A percentile compares a stretch with the other conserved stretches of the same genome.
Conservation (phyloP, 2,888 invertebrate genomes). For the Netelia fuscicornis region DNA sequence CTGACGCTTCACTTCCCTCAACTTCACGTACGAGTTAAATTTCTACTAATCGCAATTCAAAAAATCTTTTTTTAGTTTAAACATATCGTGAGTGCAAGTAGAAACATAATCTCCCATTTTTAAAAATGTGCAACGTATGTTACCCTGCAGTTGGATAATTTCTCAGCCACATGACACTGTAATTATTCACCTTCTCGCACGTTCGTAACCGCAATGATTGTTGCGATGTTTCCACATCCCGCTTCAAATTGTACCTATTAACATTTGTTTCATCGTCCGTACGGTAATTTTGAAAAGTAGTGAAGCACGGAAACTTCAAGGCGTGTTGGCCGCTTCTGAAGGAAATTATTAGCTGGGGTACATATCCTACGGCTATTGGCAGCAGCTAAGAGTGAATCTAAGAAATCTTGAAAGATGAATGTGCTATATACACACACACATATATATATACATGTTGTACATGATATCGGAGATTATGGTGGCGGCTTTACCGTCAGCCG, state of each 20-base stretch:
- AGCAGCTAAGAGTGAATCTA: constrained; percentile 43
- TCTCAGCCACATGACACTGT: background rate
- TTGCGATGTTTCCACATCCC: too few species aligned
- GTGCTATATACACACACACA: background rate
- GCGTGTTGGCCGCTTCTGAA: constrained; percentile 17
- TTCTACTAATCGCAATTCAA: too few species aligned
- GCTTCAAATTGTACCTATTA: too few species aligned
- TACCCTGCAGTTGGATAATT: too few species aligned
- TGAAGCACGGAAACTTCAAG: constrained; percentile 8
- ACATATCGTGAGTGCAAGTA: too few species aligned
- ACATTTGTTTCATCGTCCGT: background rate
- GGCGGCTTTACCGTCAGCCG: constrained; percentile 62
- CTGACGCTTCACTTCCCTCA: too few species aligned
- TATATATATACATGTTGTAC: constrained; percentile 1
- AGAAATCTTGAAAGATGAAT: constrained; percentile 10
- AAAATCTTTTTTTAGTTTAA: too few species aligned
- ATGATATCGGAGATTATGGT: constrained; percentile 33
- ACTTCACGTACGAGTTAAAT: too few species aligned
- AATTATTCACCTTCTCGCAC: background rate
- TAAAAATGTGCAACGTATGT: too few species aligned
- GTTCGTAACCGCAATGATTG: too few species aligned
- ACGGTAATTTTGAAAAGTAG: constrained; percentile 16
- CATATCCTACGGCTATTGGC: background rate
- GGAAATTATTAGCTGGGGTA: constrained; percentile 45
- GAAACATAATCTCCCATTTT: too few species aligned